Evolutionary conservation across 2,888 invertebrate species (phyloP).

Genomic region (Diadegma fenestrale): DNA sequence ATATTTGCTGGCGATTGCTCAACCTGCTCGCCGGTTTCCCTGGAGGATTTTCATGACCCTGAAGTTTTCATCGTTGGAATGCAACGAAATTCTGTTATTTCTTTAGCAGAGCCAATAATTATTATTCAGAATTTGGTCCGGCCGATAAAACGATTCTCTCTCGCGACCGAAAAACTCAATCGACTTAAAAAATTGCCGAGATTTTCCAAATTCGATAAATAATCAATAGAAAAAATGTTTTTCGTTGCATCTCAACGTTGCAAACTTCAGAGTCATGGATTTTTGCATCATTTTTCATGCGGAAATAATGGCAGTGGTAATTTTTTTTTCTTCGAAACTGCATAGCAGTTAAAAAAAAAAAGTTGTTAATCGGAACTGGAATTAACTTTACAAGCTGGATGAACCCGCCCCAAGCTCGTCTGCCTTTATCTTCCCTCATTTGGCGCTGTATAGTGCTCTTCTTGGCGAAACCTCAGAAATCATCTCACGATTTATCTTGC

Average conservation of each 20-base stretch:
- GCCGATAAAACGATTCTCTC: no score
- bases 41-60: no score
- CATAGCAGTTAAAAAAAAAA: neutral
- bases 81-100: no score
- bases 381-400: constrained; percentile 46
- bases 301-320: constrained; percentile 6
- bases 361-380: constrained; percentile 46
- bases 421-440: constrained; percentile 16
- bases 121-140: no score
- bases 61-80: no score
- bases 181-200: no score
- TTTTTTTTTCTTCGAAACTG: neutral
- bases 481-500: constrained; percentile 1
- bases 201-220: no score
- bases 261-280: no score
- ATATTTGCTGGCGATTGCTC: neutral
- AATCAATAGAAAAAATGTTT: no score
- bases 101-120: no score
- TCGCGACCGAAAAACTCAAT: no score
- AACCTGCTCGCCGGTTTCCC: neutral
- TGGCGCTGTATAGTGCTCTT: constrained; percentile 35
- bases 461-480: neutral
- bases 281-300: neutral
- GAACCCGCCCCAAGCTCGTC: neutral
- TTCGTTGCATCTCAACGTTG: no score